Evolutionary conservation across 2,113 vertebrate species (phyloP).

Genomic region (Gobiocypris rarus): DNA sequence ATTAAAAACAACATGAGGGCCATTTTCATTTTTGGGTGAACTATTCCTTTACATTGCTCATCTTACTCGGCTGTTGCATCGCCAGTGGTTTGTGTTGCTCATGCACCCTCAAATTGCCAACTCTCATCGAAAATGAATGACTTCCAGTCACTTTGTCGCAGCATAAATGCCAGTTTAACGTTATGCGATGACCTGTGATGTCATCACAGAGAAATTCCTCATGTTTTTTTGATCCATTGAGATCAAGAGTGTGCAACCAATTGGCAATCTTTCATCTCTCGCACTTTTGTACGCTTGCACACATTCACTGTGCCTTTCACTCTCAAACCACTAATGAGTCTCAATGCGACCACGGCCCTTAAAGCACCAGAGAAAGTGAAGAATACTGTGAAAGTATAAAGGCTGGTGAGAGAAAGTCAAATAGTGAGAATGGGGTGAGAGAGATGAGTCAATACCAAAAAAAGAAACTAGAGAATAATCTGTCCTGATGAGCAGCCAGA

Average conservation of each 20-base stretch:
- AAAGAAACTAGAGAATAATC: background rate
- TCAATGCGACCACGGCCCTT: constrained; percentile 65
- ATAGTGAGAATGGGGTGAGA: background rate
- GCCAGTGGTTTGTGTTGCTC: background rate
- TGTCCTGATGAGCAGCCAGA: background rate
- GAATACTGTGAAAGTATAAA: constrained; percentile 44
- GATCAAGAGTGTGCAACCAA: constrained; percentile 21
- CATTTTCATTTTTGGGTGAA: background rate
- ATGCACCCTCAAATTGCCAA: background rate
- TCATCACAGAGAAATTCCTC: constrained; percentile 30
- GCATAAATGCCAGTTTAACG: background rate
- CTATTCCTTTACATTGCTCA: background rate
- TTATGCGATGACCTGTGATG: constrained; percentile 20
- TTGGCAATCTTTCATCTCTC: constrained; percentile 34
- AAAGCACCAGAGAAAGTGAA: constrained; percentile 55
- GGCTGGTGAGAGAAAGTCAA: background rate
- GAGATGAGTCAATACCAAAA: background rate
- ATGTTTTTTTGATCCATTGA: constrained; percentile 18
- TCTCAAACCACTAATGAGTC: constrained; percentile 64
- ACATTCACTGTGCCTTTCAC: constrained; percentile 24
- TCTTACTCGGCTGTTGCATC: background rate
- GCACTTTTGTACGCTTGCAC: constrained; percentile 50
- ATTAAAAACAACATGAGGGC: background rate
- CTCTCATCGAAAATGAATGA: background rate
- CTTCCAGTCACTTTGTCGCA: background rate